Evolutionary conservation across 2,888 invertebrate genomes (phyloP), one percentile per base, ranked within the genome.

Genomic region (Erynnis tages): DNA sequence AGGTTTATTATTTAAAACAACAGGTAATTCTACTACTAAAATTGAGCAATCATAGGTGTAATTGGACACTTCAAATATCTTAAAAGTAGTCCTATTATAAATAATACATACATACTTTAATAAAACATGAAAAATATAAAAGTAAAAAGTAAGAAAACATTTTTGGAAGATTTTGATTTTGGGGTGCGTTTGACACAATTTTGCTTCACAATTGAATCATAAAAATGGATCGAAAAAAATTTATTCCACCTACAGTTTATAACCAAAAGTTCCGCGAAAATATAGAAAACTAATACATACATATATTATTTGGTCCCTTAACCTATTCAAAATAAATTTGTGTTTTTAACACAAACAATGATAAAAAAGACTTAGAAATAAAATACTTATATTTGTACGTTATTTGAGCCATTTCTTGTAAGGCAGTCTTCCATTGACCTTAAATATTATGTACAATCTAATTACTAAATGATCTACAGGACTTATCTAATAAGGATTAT

Each of bases 21-120:
- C 8, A 16, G 14, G 3, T 5, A 14, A 0, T 35, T 10, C 6
- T 4, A 23, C 8, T 35, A 38, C n/a, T 46, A 46, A 55, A 73
- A 69, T 83, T 84, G 83, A 84, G 83, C 84, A 84, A 83, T 67
- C 65, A 64, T 78, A 84, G 83, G 83, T 83, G 83, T 60, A 63
- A 37, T 40, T 38, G 11, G 13, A 6, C 2, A 21, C 38, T 38
- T 21, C 27, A 7, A 27, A 27, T 3, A 21, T 4, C 5, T 3
- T 4, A 21, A 21, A 21, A 21, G 5, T 4, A 21, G 5, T 21
- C 21, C 5, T 21, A 21, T 21, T 5, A 3, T 21, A 21, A 21
- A 21, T 21, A 21, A 21, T 4, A 21, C 3, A 21, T 4, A 21
- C 3, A 16, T n/a, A 34, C n/a, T 32, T 7, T 11, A 32, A 32